Evolutionary conservation across 2,797 vertebrate genomes (phyloP).

Genomic region (Parauchenoglanis punctatus): DNA sequence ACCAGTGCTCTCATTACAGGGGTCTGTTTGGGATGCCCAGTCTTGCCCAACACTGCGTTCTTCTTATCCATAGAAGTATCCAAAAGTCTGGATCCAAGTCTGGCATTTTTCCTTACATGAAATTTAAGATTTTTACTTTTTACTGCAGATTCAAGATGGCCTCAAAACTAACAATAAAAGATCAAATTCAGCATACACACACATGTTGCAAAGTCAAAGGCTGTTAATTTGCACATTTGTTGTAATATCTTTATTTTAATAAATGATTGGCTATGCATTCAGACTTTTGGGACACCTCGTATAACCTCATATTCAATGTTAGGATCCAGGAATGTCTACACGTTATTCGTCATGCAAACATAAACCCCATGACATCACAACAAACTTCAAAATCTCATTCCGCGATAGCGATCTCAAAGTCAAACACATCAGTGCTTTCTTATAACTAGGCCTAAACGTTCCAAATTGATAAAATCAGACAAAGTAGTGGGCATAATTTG

Average conservation of each 20-base stretch:
- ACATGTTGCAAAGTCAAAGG: no score
- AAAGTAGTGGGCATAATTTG: not conserved
- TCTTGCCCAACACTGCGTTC: not conserved
- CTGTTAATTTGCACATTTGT: no score
- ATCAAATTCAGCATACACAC: no score
- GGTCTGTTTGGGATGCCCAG: not conserved
- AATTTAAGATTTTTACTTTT: no score
- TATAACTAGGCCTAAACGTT: slow-evolving; percentile 9
- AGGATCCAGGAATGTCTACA: not conserved
- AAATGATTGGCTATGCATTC: no score
- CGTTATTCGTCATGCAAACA: not conserved
- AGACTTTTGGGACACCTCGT: no score
- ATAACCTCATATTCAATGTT: not conserved
- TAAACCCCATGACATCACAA: not conserved
- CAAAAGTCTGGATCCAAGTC: no score
- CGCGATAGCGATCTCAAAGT: not conserved
- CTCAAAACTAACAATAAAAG: no score
- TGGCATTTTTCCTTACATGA: no score
- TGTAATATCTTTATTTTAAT: no score
- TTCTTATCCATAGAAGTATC: not conserved
- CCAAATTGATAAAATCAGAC: not conserved
- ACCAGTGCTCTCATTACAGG: not conserved
- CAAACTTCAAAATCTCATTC: not conserved
- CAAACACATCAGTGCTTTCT: not conserved
- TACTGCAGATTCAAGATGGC: no score